phyloP scores from a whole-genome alignment of 2,888 invertebrate species.

The Agrochola macilenta region DNA sequence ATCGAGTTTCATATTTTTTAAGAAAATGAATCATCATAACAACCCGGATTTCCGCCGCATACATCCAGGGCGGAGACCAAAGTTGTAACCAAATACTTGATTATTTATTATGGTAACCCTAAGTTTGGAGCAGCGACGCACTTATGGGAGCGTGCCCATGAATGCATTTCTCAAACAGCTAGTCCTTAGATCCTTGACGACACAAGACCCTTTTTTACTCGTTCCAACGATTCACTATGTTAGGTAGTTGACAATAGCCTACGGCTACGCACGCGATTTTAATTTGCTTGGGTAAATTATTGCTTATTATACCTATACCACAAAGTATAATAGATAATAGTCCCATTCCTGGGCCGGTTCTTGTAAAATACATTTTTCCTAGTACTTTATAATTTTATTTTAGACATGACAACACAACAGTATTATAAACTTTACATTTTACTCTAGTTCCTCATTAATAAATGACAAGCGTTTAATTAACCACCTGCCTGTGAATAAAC shows the following conservation, averaged over 20 bases:
- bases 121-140: slow-evolving; percentile 41
- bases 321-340: slow-evolving; percentile 11
- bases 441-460: slow-evolving; percentile 48
- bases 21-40: neutral
- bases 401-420: slow-evolving; percentile 19
- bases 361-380: slow-evolving; percentile 9
- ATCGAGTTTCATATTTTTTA: neutral
- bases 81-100: slow-evolving; percentile 16
- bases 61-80: neutral
- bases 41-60: neutral
- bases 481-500: slow-evolving; percentile 63
- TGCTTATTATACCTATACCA: slow-evolving; percentile 4
- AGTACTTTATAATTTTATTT: slow-evolving; percentile 15
- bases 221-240: slow-evolving; percentile 39
- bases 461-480: slow-evolving; percentile 63
- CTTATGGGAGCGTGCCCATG: slow-evolving; percentile 82
- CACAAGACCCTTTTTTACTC: slow-evolving; percentile 50
- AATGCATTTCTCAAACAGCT: slow-evolving; percentile 82
- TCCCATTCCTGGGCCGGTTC: neutral
- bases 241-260: slow-evolving; percentile 25
- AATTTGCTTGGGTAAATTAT: slow-evolving; percentile 22
- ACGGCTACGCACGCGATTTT: slow-evolving; percentile 27
- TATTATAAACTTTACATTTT: slow-evolving; percentile 34
- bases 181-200: slow-evolving; percentile 61
- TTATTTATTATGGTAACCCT: slow-evolving; percentile 60